These are phyloP conservation scores for Pelobates fuscus DNA, from an alignment of 2,113 vertebrate genomes.

Conservation along the genomic window DNA sequence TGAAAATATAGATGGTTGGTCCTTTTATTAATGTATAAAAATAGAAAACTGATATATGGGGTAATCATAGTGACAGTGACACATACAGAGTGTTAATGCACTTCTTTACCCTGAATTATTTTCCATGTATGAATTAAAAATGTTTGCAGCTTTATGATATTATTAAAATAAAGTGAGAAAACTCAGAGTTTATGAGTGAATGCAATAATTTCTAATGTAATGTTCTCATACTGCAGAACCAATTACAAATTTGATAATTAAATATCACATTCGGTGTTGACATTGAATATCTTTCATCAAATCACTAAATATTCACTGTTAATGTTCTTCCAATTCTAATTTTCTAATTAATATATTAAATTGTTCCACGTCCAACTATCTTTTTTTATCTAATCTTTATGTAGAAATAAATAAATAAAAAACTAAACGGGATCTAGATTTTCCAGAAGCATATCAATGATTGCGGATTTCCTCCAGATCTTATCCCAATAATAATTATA, in stretches of 20 bases:
- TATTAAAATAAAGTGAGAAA: conserved; percentile 15
- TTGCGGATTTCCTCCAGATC: background rate
- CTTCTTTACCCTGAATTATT: background rate
- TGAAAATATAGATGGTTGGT: too few relatives aligned
- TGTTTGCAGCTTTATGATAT: conserved; percentile 5
- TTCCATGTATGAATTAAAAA: background rate
- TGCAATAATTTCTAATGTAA: conserved; percentile 10
- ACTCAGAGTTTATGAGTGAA: background rate
- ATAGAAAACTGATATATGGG: background rate
- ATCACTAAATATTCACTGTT: background rate
- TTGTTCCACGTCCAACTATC: background rate
- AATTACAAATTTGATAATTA: conserved; percentile 19
- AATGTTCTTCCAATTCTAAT: background rate
- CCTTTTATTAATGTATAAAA: too few relatives aligned
- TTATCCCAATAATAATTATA: background rate
- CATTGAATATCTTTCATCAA: background rate
- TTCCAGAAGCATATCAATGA: too few relatives aligned
- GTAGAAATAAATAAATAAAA: too few relatives aligned
- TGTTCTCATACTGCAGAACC: background rate
- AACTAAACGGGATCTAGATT: too few relatives aligned
- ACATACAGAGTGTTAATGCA: conserved; percentile 18
- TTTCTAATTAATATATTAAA: background rate
- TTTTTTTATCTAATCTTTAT: background rate
- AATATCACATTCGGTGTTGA: conserved; percentile 9
- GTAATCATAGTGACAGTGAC: conserved; percentile 41